Evolutionary conservation across 2,113 vertebrate species (phyloP), one percentile per base, ranked within the genome.

Genomic region (Scartelaos histophorus): DNA sequence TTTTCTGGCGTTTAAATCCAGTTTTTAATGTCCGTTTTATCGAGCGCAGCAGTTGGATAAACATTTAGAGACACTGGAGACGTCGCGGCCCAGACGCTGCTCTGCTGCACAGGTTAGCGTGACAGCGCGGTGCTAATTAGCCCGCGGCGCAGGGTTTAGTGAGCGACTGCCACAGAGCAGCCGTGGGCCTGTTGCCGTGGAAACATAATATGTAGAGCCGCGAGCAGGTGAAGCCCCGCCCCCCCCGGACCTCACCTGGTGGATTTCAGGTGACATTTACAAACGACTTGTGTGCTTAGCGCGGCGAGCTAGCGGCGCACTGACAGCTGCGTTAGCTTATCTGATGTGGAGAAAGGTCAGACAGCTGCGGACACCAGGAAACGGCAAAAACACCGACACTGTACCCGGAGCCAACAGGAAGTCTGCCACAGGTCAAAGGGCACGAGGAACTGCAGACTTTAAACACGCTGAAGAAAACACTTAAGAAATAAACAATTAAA

Each of bases 151-250:
- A 73, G 80, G 80, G 78, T 91, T 86, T 86, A 85, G 75, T 56
- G 47, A 66, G 67, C 19, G 45, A 24, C 71, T 73, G 72, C 46
- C 22, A 80, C 47, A 83, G 78, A 74, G 7, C 38, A 10, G 38
- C 72, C 70, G 64, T 13, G 58, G 38, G 47, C 16, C 65, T 72
- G 82, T 90, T 87, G 69, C 80, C 34, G 1, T 80, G 77, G 86
- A 56, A 87, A 91, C 88, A 89, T 87, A 88, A 90, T 57, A 88
- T 81, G 73, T 67, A 43, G 66, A 71, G 65, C 75, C 73, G 7
- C 35, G 25, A 67, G 69, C 46, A 47, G 69, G 60, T 67, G 58
- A 46, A 64, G 71, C 65, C 73, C 86, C 24, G 49, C 22, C 6
- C 5, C 35, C 35, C 61, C 7, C 34, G 66, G 65, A 60, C 71